Percentiles rank a stretch among this genome's conserved stretches.
These are phyloP conservation scores for Cephus runcator DNA, from an alignment of 2,888 invertebrate genomes.

Conservation along the genomic window DNA sequence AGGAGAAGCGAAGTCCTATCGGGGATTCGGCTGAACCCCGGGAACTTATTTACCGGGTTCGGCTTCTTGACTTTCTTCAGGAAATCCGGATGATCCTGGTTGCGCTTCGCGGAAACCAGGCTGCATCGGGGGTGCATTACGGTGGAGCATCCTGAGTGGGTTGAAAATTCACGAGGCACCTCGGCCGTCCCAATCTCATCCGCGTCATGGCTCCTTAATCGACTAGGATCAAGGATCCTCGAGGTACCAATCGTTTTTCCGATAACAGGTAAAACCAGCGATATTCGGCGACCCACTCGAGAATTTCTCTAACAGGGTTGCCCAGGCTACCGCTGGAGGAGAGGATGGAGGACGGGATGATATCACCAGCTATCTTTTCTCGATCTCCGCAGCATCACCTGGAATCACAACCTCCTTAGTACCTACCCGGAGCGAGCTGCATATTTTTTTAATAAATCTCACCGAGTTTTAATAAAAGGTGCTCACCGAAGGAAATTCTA, in stretches of 20 bases:
- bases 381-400: background rate
- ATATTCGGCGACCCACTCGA: no score
- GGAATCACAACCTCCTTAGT: no score
- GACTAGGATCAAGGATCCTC: no score
- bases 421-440: background rate
- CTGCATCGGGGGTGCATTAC: no score
- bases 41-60: constrained; percentile 30
- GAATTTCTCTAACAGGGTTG: no score
- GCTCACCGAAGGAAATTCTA: background rate
- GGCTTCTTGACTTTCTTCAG: constrained; percentile 5
- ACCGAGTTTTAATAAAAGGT: constrained; percentile 1
- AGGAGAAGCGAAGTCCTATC: constrained; percentile 8
- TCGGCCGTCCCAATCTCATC: no score
- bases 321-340: no score
- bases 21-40: constrained; percentile 14
- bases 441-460: constrained; percentile 4
- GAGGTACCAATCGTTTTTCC: no score
- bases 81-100: constrained; percentile 2
- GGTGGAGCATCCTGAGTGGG: no score
- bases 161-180: no score
- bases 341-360: background rate
- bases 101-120: background rate
- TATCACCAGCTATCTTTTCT: background rate
- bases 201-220: no score
- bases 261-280: no score